Evolutionary conservation across 92 coral and sea anemone species (phyloP).

Genomic region (Muricea muricata): DNA sequence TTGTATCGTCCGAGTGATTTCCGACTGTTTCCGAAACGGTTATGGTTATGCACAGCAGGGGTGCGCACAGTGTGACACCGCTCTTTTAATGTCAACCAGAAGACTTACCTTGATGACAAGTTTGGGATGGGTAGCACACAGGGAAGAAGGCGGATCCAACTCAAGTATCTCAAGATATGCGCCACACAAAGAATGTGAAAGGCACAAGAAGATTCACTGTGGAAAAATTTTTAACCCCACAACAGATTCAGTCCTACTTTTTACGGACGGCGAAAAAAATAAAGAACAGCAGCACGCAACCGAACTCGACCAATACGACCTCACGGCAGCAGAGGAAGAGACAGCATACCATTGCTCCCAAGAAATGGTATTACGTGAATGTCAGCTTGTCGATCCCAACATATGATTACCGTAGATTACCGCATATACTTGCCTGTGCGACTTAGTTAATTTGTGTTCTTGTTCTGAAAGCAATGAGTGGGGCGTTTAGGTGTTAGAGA

Average conservation of each 20-base stretch:
- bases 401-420: not conserved
- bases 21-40: not conserved
- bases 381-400: not conserved
- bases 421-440: constrained; percentile 2
- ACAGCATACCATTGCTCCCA: not conserved
- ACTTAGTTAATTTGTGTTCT: not conserved
- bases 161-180: constrained; percentile 67
- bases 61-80: not conserved
- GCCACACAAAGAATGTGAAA: constrained; percentile 54
- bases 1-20: not conserved
- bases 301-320: not conserved
- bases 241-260: constrained; percentile 69
- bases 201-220: constrained; percentile 55
- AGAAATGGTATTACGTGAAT: not conserved
- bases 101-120: constrained; percentile 53
- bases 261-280: constrained; percentile 52
- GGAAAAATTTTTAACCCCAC: constrained; percentile 61
- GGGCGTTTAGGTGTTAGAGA: no score
- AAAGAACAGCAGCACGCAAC: not conserved
- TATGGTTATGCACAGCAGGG: constrained; percentile 1
- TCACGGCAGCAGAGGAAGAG: constrained; percentile 41
- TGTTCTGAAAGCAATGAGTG: no score
- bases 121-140: constrained; percentile 60
- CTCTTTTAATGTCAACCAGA: constrained; percentile 42
- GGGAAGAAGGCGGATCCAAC: constrained; percentile 72